Evolutionary conservation across 64 coral and sea anemone species (phyloP).

Genomic region (Montipora capricornis): DNA sequence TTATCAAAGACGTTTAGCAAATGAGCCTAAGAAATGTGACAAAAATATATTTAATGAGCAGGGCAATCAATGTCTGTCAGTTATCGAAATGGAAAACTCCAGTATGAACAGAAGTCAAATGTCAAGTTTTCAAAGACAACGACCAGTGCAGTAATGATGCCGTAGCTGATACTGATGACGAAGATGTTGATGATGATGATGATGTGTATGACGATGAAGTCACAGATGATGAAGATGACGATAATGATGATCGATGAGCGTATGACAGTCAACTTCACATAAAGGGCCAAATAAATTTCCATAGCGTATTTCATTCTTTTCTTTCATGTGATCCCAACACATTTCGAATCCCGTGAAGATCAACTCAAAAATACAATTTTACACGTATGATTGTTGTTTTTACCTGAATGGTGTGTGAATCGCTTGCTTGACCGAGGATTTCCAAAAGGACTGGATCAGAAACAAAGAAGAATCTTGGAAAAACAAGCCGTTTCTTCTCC

Average conservation of each 20-base stretch:
- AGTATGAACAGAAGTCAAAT: too few species aligned
- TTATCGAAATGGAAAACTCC: too few species aligned
- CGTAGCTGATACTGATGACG: too few species aligned
- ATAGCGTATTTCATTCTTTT: too few species aligned
- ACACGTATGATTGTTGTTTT: neutral
- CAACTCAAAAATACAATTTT: too few species aligned
- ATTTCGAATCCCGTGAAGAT: too few species aligned
- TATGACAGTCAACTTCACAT: too few species aligned
- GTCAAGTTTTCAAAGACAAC: too few species aligned
- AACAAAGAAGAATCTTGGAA: conserved; percentile 98
- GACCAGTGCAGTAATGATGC: too few species aligned
- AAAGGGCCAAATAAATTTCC: too few species aligned
- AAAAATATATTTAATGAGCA: neutral
- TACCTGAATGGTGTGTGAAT: conserved; percentile 99
- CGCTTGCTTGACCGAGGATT: conserved; percentile 99
- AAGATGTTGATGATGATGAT: neutral
- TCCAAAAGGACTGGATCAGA: conserved; percentile 98
- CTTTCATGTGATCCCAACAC: too few species aligned
- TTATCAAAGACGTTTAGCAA: conserved; percentile 98
- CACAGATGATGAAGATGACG: neutral
- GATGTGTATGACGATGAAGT: neutral
- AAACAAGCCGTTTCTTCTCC: conserved; percentile 96
- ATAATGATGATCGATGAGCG: neutral
- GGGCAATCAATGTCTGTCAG: too few species aligned
- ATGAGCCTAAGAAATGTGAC: conserved; percentile 65